Evolutionary conservation across 2,797 vertebrate species (phyloP).

Genomic region (Pangasius krempfi): DNA sequence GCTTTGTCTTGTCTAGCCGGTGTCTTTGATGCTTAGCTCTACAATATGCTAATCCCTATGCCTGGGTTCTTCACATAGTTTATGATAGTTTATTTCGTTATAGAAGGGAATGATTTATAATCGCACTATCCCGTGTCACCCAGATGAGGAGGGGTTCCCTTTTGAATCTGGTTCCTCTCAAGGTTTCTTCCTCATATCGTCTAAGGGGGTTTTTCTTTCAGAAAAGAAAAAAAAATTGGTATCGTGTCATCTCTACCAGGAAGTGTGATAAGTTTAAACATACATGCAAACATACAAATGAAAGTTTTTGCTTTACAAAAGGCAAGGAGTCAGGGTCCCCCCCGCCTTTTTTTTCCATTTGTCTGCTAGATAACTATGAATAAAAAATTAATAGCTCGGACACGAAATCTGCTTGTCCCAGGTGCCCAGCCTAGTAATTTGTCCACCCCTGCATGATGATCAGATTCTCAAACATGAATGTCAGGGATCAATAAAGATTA

Average conservation of each 20-base stretch:
- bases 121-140: too few species aligned
- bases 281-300: neutral
- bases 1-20: constrained; percentile 5
- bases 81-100: neutral
- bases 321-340: neutral
- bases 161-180: too few species aligned
- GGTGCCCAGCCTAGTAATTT: neutral
- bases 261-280: neutral
- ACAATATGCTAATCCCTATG: neutral
- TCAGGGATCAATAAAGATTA: neutral
- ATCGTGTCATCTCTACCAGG: neutral
- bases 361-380: neutral
- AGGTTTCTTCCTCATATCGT: too few species aligned
- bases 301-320: neutral
- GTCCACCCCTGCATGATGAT: neutral
- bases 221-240: neutral
- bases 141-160: too few species aligned
- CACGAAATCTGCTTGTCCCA: neutral
- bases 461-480: neutral
- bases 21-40: neutral
- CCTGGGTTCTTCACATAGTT: neutral
- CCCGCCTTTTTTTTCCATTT: neutral
- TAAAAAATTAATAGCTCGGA: neutral
- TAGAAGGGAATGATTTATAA: too few species aligned
- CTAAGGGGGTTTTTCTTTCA: neutral